phyloP scores from a whole-genome alignment of 2,797 vertebrate genomes.

The Notolepis coatsorum region DNA sequence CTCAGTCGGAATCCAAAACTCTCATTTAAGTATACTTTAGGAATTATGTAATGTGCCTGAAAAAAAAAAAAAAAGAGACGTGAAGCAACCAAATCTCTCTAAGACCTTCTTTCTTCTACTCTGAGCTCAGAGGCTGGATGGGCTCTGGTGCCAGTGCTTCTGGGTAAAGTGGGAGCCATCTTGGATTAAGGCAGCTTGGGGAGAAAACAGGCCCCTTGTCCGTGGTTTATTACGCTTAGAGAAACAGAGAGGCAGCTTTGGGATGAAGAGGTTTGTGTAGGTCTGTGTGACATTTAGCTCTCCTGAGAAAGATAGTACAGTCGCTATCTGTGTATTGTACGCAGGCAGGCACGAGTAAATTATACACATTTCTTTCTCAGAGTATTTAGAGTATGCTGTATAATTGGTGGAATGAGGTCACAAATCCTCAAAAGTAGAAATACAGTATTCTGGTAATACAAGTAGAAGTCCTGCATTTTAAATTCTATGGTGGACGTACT shows the following conservation, averaged over 20 bases:
- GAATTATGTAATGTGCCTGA: conserved; percentile 58
- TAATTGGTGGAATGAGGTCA: no score
- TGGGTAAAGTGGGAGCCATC: conserved; percentile 13
- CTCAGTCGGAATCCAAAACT: conserved; percentile 39
- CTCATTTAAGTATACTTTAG: conserved; percentile 32
- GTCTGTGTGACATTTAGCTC: background rate
- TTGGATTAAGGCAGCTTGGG: conserved; percentile 22
- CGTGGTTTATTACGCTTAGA: conserved; percentile 6
- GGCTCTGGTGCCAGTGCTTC: conserved; percentile 10
- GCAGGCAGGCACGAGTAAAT: background rate
- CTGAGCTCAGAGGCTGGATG: conserved; percentile 3
- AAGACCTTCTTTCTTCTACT: conserved; percentile 33
- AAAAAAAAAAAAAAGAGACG: conserved; percentile 9
- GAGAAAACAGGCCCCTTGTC: conserved; percentile 42
- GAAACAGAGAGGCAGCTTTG: conserved; percentile 15
- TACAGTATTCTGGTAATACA: no score
- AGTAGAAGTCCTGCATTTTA: no score
- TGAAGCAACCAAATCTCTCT: conserved; percentile 13
- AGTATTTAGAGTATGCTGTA: no score
- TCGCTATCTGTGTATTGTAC: background rate
- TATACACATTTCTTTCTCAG: no score
- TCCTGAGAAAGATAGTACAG: background rate
- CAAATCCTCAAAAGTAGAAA: no score
- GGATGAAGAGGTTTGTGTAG: conserved; percentile 7
- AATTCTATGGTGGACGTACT: no score